These are phyloP conservation scores for Drosophila aldrichi DNA, from an alignment of 2,888 invertebrate species.

Conservation along the genomic window DNA sequence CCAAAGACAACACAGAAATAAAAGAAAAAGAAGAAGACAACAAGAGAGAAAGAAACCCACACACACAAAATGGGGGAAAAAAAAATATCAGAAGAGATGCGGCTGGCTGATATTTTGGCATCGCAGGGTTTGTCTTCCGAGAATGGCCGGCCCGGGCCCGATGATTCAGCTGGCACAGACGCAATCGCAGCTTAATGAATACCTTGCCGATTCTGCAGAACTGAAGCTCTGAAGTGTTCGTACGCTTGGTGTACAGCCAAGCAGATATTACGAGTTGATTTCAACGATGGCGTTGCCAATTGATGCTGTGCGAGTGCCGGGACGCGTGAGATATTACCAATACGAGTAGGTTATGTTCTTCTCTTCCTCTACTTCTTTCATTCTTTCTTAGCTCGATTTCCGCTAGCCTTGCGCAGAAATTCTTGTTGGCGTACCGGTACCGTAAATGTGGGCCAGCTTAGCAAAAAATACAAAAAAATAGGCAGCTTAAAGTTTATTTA, in stretches of 20 bases:
- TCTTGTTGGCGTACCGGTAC: conserved; percentile 44
- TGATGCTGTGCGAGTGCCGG: conserved; percentile 60
- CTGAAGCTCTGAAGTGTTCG: conserved; percentile 57
- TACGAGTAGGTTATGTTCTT: conserved; percentile 48
- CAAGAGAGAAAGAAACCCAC: conserved; percentile 1
- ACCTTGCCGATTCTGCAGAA: conserved; percentile 77
- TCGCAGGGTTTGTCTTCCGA: conserved; percentile 63
- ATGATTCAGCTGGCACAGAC: conserved; percentile 67
- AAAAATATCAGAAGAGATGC: conserved; percentile 69
- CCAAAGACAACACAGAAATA: conserved; percentile 27
- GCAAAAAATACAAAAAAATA: conserved; percentile 10
- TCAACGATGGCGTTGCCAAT: conserved; percentile 67
- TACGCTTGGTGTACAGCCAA: conserved; percentile 36
- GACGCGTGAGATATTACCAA: conserved; percentile 80
- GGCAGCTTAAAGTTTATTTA: conserved; percentile 68
- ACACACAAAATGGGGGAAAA: not conserved
- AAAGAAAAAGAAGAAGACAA: conserved; percentile 15
- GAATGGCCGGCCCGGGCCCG: conserved; percentile 53
- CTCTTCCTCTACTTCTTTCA: not conserved
- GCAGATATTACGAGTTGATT: conserved; percentile 70
- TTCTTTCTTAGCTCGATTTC: conserved; percentile 43
- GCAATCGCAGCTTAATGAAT: conserved; percentile 73
- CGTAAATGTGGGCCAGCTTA: conserved; percentile 74
- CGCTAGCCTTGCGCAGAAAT: conserved; percentile 65
- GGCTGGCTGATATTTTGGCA: conserved; percentile 71